Evolutionary conservation across 2,888 invertebrate genomes (phyloP).

Genomic region (Kryphioiulus occultus): DNA sequence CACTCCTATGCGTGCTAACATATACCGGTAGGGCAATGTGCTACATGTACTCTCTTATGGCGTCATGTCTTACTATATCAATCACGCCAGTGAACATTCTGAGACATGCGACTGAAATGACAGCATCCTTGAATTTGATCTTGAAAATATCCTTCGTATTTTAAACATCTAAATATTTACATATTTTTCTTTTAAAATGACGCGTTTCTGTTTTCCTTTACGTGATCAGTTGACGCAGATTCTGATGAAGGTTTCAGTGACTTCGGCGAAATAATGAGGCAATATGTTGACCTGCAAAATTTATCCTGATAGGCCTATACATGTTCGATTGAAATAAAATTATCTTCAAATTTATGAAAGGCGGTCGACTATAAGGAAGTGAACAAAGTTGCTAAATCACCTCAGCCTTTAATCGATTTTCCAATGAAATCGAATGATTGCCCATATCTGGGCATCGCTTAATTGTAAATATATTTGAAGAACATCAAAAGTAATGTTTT

Average conservation of each 20-base stretch:
- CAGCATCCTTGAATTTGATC: neutral
- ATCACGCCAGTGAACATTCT: neutral
- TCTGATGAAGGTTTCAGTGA: neutral
- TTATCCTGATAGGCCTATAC: neutral
- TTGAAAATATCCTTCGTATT: neutral
- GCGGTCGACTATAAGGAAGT: too few species aligned
- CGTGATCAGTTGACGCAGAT: neutral
- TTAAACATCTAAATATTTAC: neutral
- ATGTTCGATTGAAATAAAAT: neutral
- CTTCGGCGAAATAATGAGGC: neutral
- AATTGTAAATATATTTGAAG: too few species aligned
- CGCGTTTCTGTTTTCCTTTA: neutral
- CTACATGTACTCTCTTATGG: neutral
- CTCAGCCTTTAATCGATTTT: neutral
- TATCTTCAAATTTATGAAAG: neutral
- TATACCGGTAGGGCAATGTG: neutral
- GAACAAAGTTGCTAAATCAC: neutral
- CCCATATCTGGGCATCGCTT: too few species aligned
- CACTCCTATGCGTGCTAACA: neutral
- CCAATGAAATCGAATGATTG: neutral
- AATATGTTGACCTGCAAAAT: neutral
- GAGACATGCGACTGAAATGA: neutral
- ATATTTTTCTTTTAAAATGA: neutral
- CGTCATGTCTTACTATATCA: neutral
- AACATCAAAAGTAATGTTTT: too few species aligned